phyloP scores from a whole-genome alignment of 1,140 invertebrate species.

The Adoxophyes honmai region DNA sequence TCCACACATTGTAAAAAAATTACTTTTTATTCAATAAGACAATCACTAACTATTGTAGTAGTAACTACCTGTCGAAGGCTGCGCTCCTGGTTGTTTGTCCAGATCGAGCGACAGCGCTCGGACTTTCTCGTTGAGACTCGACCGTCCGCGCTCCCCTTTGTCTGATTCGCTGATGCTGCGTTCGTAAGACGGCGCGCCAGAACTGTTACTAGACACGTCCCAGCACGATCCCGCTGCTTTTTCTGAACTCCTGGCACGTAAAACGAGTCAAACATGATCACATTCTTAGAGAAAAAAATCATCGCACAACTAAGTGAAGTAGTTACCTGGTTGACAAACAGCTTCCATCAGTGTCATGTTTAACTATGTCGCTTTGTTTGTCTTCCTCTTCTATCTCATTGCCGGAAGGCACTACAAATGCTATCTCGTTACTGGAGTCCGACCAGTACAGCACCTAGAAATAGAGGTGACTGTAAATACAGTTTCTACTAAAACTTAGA shows the following conservation, averaged over 20 bases:
- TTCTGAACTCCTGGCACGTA: conserved; percentile 25
- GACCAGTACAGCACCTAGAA: conserved; percentile 94
- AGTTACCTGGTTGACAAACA: conserved; percentile 61
- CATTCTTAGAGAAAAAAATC: no score
- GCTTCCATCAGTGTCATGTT: conserved; percentile 67
- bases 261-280: background rate
- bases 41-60: no score
- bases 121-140: conserved; percentile 69
- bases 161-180: conserved; percentile 77
- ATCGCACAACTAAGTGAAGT: background rate
- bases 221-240: conserved; percentile 53
- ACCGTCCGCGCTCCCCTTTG: conserved; percentile 31
- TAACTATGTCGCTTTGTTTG: conserved; percentile 38
- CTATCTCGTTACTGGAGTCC: conserved; percentile 95
- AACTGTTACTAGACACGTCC: conserved; percentile 56
- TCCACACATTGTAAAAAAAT: background rate
- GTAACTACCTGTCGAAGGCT: conserved; percentile 25
- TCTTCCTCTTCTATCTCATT: conserved; percentile 57
- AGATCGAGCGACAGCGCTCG: conserved; percentile 84
- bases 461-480: no score
- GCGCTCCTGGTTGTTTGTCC: conserved; percentile 35
- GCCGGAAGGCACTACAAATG: conserved; percentile 93
- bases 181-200: conserved; percentile 77
- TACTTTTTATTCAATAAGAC: no score
- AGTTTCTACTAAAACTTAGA: no score